Percentiles rank a stretch among this genome's conserved stretches.
Conservation (phyloP, 2,888 invertebrate species). For the Quadroppia sp. region DNA sequence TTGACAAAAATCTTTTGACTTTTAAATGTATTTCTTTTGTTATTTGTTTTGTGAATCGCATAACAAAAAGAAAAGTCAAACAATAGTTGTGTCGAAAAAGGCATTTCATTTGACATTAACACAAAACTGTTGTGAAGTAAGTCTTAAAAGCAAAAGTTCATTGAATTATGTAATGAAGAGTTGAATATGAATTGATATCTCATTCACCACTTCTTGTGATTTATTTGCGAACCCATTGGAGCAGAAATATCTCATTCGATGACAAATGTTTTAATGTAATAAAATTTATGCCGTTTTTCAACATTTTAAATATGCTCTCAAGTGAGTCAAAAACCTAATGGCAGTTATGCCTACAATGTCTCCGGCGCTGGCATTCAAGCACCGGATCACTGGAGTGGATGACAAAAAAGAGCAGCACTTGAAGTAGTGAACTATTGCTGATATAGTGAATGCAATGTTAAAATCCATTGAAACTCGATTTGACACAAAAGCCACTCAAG, state of each 20-base stretch:
- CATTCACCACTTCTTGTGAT: neutral
- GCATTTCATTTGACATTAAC: neutral
- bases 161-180: constrained; percentile 13
- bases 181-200: neutral
- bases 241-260: constrained; percentile 1
- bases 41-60: neutral
- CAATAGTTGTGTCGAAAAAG: neutral
- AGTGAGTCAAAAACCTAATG: neutral
- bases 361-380: neutral
- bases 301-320: neutral
- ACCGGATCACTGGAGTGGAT: neutral
- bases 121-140: neutral
- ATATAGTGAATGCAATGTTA: neutral
- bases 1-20: neutral
- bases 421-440: too few relatives aligned
- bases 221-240: neutral
- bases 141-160: neutral
- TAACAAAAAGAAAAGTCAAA: neutral
- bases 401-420: neutral
- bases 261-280: neutral
- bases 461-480: constrained; percentile 22
- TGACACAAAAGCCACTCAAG: constrained; percentile 1
- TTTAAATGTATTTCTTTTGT: neutral
- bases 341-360: too few relatives aligned
- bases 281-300: neutral